Conservation (phyloP, 2,113 vertebrate species). For the Ptilorrhoa leucosticta region DNA sequence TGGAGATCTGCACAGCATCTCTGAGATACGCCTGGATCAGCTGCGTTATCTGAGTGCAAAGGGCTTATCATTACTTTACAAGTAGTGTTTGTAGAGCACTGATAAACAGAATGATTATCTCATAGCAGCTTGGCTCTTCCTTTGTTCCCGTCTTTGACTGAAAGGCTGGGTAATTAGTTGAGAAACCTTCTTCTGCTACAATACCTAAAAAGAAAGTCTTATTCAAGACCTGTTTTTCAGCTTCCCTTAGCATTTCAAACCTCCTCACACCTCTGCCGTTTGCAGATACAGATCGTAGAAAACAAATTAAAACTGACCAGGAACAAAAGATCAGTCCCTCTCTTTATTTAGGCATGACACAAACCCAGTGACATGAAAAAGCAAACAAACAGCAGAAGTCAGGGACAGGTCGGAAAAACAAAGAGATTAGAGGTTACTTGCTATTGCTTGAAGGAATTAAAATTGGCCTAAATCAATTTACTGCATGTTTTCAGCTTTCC, state of each 20-base stretch:
- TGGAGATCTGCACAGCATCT: background rate
- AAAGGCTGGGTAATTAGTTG: background rate
- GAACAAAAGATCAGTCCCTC: background rate
- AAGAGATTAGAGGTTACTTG: background rate
- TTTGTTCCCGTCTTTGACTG: background rate
- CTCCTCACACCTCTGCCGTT: background rate
- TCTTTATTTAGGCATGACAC: background rate
- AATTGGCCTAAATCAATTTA: constrained; percentile 14
- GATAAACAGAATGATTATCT: constrained; percentile 1
- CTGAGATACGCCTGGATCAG: background rate
- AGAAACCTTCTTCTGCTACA: background rate
- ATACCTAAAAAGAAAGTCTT: background rate
- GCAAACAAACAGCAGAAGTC: background rate
- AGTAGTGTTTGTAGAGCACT: background rate
- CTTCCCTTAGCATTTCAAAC: background rate
- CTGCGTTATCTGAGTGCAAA: background rate
- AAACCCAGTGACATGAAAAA: constrained; percentile 8
- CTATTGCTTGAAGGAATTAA: constrained; percentile 9
- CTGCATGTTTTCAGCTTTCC: background rate
- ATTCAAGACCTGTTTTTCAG: background rate
- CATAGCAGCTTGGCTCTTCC: background rate
- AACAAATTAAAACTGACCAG: background rate
- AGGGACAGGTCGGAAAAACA: constrained; percentile 5
- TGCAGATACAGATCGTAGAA: background rate
- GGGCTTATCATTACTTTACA: background rate